These are phyloP conservation scores for Spodoptera frugiperda DNA, from an alignment of 1,140 invertebrate species.

Conservation along the genomic window DNA sequence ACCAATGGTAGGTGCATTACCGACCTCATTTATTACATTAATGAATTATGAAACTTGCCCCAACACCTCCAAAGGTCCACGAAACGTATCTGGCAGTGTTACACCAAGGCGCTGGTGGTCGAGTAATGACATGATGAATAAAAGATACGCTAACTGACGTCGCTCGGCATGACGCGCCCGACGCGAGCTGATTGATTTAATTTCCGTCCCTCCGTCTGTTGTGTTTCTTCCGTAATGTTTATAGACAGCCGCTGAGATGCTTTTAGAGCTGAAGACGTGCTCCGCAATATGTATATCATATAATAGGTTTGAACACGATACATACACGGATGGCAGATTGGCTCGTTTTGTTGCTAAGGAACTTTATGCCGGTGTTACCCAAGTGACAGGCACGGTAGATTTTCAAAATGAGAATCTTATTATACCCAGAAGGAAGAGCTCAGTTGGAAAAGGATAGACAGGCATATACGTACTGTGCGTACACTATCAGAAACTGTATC, in stretches of 20 bases:
- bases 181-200: constrained; percentile 40
- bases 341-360: no score
- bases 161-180: neutral
- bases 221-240: constrained; percentile 24
- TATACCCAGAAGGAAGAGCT: no score
- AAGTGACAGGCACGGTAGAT: no score
- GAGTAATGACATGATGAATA: constrained; percentile 24
- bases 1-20: no score
- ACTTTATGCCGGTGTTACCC: neutral
- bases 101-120: neutral
- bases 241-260: constrained; percentile 17
- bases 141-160: constrained; percentile 19
- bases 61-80: no score
- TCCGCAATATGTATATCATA: neutral
- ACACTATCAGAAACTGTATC: no score
- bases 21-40: no score
- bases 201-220: constrained; percentile 35
- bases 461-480: no score
- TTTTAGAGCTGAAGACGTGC: neutral
- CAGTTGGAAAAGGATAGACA: no score
- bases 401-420: no score
- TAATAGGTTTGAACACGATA: neutral
- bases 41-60: no score
- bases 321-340: neutral
- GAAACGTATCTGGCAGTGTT: neutral